Conservation (phyloP, 2,797 vertebrate species). For the Setipinna tenuifilis region DNA sequence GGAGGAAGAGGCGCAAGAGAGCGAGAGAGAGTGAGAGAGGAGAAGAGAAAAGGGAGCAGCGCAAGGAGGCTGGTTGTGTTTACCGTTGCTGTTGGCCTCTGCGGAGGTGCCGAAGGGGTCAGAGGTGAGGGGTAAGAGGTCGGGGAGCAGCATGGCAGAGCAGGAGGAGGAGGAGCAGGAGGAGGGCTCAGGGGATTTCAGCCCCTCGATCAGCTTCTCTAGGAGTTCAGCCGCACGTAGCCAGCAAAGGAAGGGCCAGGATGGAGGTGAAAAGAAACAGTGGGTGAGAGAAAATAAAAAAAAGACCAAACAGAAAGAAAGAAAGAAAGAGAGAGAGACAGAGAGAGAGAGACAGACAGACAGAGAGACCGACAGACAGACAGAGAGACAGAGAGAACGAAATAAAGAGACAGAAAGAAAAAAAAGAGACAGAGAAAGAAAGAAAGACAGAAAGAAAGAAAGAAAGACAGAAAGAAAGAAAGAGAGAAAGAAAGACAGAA, state of each 20-base stretch:
- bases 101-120: slow-evolving; percentile 84
- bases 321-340: background rate
- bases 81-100: slow-evolving; percentile 81
- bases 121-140: slow-evolving; percentile 81
- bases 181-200: slow-evolving; percentile 85
- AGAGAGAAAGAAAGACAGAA: background rate
- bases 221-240: slow-evolving; percentile 30
- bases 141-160: slow-evolving; percentile 83
- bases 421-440: background rate
- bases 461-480: background rate
- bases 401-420: background rate
- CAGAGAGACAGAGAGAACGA: background rate
- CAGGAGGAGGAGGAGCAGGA: slow-evolving; percentile 33
- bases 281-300: background rate
- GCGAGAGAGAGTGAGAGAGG: background rate
- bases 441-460: background rate
- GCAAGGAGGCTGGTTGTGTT: slow-evolving; percentile 49
- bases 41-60: background rate
- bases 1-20: slow-evolving; percentile 19
- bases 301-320: background rate
- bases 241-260: background rate
- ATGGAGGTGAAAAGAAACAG: background rate
- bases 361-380: background rate
- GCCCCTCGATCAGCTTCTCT: slow-evolving; percentile 93
- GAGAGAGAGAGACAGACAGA: background rate